Evolutionary conservation across 1,140 invertebrate species (phyloP).

Genomic region (Pararge aegeria): DNA sequence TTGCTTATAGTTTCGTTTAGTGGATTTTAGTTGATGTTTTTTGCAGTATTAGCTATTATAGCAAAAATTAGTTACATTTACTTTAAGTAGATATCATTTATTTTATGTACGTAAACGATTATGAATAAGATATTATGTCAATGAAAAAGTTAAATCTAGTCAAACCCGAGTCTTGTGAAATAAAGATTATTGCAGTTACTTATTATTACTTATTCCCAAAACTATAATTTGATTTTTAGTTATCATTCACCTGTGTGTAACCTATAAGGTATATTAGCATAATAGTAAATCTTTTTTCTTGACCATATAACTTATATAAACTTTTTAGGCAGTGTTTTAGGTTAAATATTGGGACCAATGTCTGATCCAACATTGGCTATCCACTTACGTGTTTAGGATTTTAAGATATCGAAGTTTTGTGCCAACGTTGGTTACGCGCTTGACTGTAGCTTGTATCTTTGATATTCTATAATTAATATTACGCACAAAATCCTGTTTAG

Average conservation of each 20-base stretch:
- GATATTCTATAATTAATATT: background rate
- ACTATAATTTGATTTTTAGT: slow-evolving; percentile 9
- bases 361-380: slow-evolving; percentile 14
- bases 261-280: background rate
- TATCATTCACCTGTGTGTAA: background rate
- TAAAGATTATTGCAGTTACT: slow-evolving; percentile 33
- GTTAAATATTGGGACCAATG: slow-evolving; percentile 11
- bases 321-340: slow-evolving; percentile 4
- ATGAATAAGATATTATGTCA: background rate
- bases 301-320: background rate
- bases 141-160: slow-evolving; percentile 46
- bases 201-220: background rate
- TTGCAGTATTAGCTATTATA: too few relatives aligned
- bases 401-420: slow-evolving; percentile 6
- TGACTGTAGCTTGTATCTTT: background rate
- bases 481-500: background rate
- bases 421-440: slow-evolving; percentile 10
- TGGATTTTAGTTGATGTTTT: background rate
- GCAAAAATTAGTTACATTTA: background rate
- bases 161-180: slow-evolving; percentile 24
- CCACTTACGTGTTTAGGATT: slow-evolving; percentile 9
- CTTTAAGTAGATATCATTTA: background rate
- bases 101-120: background rate
- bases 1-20: background rate
- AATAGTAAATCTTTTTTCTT: background rate